These are phyloP conservation scores for Python bivittatus DNA, from an alignment of 2,113 vertebrate species.

Conservation along the genomic window DNA sequence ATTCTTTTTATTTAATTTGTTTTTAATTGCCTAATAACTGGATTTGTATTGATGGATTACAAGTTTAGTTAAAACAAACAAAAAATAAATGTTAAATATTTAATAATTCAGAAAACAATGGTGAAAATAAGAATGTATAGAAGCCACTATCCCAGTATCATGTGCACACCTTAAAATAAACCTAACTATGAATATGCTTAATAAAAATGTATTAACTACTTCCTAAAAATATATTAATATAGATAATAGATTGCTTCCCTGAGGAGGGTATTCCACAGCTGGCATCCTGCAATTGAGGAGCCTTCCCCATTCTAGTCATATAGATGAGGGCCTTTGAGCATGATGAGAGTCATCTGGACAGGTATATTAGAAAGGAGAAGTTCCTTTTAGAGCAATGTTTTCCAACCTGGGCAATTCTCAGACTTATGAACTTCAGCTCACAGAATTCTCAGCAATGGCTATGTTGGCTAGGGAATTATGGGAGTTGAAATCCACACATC, in stretches of 20 bases:
- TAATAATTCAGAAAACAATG: not conserved
- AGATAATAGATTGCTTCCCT: not conserved
- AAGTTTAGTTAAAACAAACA: not conserved
- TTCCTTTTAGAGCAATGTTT: not conserved
- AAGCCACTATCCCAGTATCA: not conserved
- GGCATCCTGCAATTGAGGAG: not conserved
- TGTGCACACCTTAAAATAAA: not conserved
- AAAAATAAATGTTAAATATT: not conserved
- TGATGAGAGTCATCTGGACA: not conserved
- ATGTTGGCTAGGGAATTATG: not conserved
- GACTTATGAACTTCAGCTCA: not conserved
- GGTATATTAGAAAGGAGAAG: not conserved
- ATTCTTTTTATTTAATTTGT: not conserved
- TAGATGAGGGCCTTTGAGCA: not conserved
- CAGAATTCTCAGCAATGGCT: not conserved
- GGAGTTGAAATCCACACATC: not conserved
- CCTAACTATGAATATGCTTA: not conserved
- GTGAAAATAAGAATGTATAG: not conserved
- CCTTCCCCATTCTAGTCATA: not conserved
- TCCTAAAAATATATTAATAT: not conserved
- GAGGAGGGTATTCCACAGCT: not conserved
- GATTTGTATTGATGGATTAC: not conserved
- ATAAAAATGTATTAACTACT: not conserved
- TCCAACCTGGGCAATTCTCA: not conserved
- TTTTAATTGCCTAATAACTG: not conserved